Percentiles rank a stretch among this genome's conserved stretches.
phyloP scores from a whole-genome alignment of 2,888 invertebrate species.

The Axea sp. region DNA sequence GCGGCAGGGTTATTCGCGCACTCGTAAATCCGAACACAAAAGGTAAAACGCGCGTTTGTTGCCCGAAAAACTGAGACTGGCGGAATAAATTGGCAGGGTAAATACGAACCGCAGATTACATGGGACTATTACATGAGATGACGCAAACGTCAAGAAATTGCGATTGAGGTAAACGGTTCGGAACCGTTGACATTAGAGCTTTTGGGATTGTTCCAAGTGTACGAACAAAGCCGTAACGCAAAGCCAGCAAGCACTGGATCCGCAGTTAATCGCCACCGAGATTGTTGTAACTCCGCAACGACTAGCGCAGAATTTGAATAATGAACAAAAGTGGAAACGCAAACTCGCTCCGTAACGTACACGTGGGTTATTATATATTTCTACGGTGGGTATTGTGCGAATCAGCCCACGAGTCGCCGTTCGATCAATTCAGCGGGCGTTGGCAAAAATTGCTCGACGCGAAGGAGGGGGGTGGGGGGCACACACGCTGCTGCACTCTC shows the following conservation, averaged over 20 bases:
- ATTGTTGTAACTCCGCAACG: slow-evolving; percentile 51
- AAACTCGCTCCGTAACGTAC: slow-evolving; percentile 24
- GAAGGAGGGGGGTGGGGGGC: too few relatives aligned
- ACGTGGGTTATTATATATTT: slow-evolving; percentile 29
- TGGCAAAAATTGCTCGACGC: too few relatives aligned
- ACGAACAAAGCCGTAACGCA: slow-evolving; percentile 57
- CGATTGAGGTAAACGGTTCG: slow-evolving; percentile 58
- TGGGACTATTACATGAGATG: slow-evolving; percentile 53
- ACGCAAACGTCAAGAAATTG: slow-evolving; percentile 59
- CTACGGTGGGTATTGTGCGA: neutral
- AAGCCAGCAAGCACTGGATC: slow-evolving; percentile 48
- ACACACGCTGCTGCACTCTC: too few relatives aligned
- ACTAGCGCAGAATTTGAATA: slow-evolving; percentile 53
- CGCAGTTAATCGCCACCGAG: slow-evolving; percentile 59
- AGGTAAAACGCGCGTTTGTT: slow-evolving; percentile 35
- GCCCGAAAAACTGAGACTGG: slow-evolving; percentile 29
- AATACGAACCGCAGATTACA: slow-evolving; percentile 42
- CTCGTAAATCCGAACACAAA: slow-evolving; percentile 40
- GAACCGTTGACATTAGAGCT: slow-evolving; percentile 59
- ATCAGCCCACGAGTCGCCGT: neutral
- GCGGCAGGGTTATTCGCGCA: slow-evolving; percentile 33
- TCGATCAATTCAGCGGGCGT: neutral
- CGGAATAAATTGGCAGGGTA: slow-evolving; percentile 45
- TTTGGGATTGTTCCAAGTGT: slow-evolving; percentile 55
- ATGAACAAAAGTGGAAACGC: slow-evolving; percentile 58